Percentiles rank a stretch among this genome's conserved stretches.
phyloP scores from a whole-genome alignment of 1,140 invertebrate genomes.

The Magallana gigas region DNA sequence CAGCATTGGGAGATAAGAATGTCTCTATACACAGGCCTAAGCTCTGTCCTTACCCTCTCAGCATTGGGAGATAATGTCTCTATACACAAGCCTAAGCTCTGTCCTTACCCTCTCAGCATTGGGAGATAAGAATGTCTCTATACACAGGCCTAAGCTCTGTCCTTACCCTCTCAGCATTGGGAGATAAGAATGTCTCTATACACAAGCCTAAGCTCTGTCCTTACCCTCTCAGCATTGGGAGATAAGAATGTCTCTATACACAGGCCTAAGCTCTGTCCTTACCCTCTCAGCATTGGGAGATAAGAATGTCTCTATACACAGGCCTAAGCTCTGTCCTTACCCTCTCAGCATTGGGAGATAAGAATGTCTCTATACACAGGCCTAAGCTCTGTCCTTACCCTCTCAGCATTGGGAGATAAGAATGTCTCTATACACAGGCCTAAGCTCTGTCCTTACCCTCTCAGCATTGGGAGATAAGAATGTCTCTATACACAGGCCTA shows the following conservation, averaged over 20 bases:
- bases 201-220: constrained; percentile 75
- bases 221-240: constrained; percentile 60
- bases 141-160: constrained; percentile 76
- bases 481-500: constrained; percentile 76
- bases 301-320: constrained; percentile 77
- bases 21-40: constrained; percentile 76
- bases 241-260: constrained; percentile 76
- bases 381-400: constrained; percentile 68
- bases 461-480: constrained; percentile 73
- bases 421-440: constrained; percentile 78
- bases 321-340: constrained; percentile 69
- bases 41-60: constrained; percentile 63
- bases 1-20: constrained; percentile 72
- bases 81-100: constrained; percentile 76
- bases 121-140: constrained; percentile 75
- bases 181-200: constrained; percentile 75
- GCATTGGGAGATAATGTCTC: constrained; percentile 74
- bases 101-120: constrained; percentile 58
- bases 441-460: constrained; percentile 67
- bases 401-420: constrained; percentile 67
- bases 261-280: constrained; percentile 72
- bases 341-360: constrained; percentile 66
- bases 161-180: constrained; percentile 58
- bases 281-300: constrained; percentile 62
- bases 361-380: constrained; percentile 77